Evolutionary conservation across 2,113 vertebrate species (phyloP).

Genomic region (Connochaetes taurinus): DNA sequence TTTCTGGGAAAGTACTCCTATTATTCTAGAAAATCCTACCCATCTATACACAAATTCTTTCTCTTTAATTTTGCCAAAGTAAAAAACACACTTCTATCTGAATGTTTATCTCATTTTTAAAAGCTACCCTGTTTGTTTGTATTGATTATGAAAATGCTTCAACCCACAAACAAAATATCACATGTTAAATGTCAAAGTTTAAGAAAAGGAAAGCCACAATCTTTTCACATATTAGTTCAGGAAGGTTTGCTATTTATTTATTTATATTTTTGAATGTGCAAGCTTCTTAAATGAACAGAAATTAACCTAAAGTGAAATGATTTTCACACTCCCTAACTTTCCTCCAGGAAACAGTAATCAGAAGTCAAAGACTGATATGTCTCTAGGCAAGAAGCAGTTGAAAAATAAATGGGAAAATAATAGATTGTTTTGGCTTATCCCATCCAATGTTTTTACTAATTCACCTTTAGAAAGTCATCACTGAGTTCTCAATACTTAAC

Average conservation of each 20-base stretch:
- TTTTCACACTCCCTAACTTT: conserved; percentile 15
- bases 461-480: not conserved
- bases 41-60: not conserved
- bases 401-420: conserved; percentile 21
- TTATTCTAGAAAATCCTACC: not conserved
- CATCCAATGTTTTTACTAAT: not conserved
- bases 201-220: not conserved
- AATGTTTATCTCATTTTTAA: not conserved
- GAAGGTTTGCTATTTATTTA: not conserved
- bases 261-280: not conserved
- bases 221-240: not conserved
- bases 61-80: not conserved
- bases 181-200: not conserved
- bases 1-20: not conserved
- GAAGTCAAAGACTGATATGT: not conserved
- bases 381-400: not conserved
- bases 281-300: not conserved
- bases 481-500: not conserved
- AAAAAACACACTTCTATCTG: not conserved
- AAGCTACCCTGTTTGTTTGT: not conserved
- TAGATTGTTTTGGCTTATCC: not conserved
- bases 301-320: conserved; percentile 12
- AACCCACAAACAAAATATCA: conserved; percentile 3
- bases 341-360: conserved; percentile 17
- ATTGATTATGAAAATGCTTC: not conserved